phyloP scores from a whole-genome alignment of 1,140 invertebrate genomes.

The Drosophila murphyi region DNA sequence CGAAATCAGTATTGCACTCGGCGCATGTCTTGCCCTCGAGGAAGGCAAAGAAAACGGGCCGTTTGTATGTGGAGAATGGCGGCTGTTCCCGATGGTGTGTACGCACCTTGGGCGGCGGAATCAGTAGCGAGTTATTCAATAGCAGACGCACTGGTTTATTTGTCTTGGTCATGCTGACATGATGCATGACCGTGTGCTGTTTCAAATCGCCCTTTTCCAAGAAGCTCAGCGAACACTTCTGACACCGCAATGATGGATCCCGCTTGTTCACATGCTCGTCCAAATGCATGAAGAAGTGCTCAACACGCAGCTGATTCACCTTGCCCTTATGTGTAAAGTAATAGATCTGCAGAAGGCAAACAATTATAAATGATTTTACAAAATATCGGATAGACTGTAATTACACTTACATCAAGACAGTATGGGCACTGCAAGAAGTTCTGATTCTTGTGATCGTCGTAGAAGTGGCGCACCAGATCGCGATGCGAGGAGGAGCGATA shows the following conservation, averaged over 20 bases:
- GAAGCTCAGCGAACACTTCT: slow-evolving; percentile 77
- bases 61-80: slow-evolving; percentile 68
- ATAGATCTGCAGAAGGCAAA: slow-evolving; percentile 61
- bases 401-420: slow-evolving; percentile 88
- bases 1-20: slow-evolving; percentile 74
- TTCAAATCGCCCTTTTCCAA: slow-evolving; percentile 85
- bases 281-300: slow-evolving; percentile 75
- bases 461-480: slow-evolving; percentile 90
- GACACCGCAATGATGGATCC: slow-evolving; percentile 61
- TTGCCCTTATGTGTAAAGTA: slow-evolving; percentile 73
- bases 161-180: slow-evolving; percentile 78
- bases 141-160: slow-evolving; percentile 63
- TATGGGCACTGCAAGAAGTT: slow-evolving; percentile 89
- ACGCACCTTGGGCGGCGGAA: slow-evolving; percentile 75
- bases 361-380: background rate
- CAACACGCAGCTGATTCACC: slow-evolving; percentile 63
- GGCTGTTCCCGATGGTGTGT: slow-evolving; percentile 76
- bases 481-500: slow-evolving; percentile 91
- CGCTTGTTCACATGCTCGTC: slow-evolving; percentile 68
- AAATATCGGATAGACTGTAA: background rate
- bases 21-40: slow-evolving; percentile 72
- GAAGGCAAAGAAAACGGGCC: slow-evolving; percentile 72
- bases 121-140: slow-evolving; percentile 73
- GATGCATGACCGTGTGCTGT: slow-evolving; percentile 86
- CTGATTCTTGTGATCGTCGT: slow-evolving; percentile 87